A percentile compares a stretch with the other conserved stretches of the same genome.
Evolutionary conservation across 2,797 vertebrate genomes (phyloP).

Genomic region (Chloroceryle amazona): DNA sequence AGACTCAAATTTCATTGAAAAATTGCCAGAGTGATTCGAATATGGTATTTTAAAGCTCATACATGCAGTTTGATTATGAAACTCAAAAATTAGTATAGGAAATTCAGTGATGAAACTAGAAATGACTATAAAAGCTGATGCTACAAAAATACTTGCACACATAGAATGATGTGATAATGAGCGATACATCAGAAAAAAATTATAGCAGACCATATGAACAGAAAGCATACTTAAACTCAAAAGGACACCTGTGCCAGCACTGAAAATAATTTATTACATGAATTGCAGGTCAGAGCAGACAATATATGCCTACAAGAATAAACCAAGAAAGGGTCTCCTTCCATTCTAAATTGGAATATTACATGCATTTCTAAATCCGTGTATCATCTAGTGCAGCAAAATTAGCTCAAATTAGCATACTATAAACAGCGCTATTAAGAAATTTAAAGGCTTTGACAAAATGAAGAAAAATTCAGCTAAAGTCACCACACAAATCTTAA

Average conservation of each 20-base stretch:
- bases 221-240: slow-evolving; percentile 64
- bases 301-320: not conserved
- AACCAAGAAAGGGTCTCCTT: slow-evolving; percentile 31
- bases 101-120: slow-evolving; percentile 13
- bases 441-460: slow-evolving; percentile 55
- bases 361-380: slow-evolving; percentile 39
- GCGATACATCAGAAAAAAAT: slow-evolving; percentile 46
- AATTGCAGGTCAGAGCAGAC: slow-evolving; percentile 40
- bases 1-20: slow-evolving; percentile 32
- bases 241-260: slow-evolving; percentile 56
- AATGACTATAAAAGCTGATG: slow-evolving; percentile 18
- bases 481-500: slow-evolving; percentile 62
- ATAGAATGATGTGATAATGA: slow-evolving; percentile 67
- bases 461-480: slow-evolving; percentile 37
- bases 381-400: slow-evolving; percentile 24
- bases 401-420: slow-evolving; percentile 57
- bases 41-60: slow-evolving; percentile 18
- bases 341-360: not conserved
- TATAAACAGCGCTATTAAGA: slow-evolving; percentile 56
- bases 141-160: slow-evolving; percentile 45
- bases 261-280: slow-evolving; percentile 51
- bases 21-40: slow-evolving; percentile 18
- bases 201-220: slow-evolving; percentile 42
- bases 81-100: not conserved
- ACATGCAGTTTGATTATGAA: not conserved